Percentiles rank a stretch among this genome's conserved stretches.
Conservation (phyloP, 1,140 invertebrate genomes). For the Portunus trituberculatus region DNA sequence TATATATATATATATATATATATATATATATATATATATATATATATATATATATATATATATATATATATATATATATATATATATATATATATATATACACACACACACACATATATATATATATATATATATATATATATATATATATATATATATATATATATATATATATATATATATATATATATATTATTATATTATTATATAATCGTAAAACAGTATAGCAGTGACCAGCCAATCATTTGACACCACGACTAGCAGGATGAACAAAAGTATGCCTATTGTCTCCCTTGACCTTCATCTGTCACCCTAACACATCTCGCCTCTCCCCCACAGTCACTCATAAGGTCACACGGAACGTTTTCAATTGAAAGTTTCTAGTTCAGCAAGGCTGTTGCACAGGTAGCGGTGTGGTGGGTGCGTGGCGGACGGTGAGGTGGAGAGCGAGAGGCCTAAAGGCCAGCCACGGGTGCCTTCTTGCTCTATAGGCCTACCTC, state of each 20-base stretch:
- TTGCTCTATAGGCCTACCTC: no score
- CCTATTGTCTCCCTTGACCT: no score
- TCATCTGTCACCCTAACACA: no score
- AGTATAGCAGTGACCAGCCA: background rate
- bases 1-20: slow-evolving; percentile 30
- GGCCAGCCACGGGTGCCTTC: no score
- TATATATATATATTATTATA: background rate
- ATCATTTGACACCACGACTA: background rate
- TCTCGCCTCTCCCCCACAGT: no score
- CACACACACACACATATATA: background rate
- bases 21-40: background rate
- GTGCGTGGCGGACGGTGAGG: no score
- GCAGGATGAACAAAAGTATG: no score
- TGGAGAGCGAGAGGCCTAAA: no score
- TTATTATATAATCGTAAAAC: background rate
- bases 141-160: slow-evolving; percentile 33
- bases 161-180: background rate
- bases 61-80: slow-evolving; percentile 35
- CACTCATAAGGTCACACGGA: no score
- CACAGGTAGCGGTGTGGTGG: no score
- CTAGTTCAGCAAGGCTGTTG: no score
- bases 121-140: slow-evolving; percentile 12
- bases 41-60: slow-evolving; percentile 33
- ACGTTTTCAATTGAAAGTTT: no score
- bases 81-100: slow-evolving; percentile 50